phyloP scores from a whole-genome alignment of 1,140 invertebrate species.

The Drosophila ercepeae region DNA sequence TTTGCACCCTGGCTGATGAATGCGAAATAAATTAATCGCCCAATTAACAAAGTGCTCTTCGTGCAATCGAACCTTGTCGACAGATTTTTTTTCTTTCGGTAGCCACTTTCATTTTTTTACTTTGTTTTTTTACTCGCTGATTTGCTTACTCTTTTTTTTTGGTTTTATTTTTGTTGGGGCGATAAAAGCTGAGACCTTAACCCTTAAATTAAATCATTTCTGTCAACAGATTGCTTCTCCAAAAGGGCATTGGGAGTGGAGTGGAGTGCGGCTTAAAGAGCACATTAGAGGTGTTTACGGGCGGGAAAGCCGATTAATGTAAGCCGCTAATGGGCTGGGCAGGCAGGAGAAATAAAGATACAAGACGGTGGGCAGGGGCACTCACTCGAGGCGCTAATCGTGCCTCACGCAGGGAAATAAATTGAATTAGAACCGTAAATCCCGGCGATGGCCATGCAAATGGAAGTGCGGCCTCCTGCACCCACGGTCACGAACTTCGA shows the following conservation, averaged over 20 bases:
- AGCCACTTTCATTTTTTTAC: slow-evolving; percentile 15
- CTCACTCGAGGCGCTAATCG: slow-evolving; percentile 44
- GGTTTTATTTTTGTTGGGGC: background rate
- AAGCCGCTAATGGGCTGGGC: slow-evolving; percentile 49
- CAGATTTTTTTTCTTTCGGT: background rate
- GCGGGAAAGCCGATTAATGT: slow-evolving; percentile 40
- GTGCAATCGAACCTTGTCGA: slow-evolving; percentile 9
- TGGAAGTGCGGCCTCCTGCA: slow-evolving; percentile 39
- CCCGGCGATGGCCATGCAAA: slow-evolving; percentile 42
- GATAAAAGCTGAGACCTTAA: background rate
- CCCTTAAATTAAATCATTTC: slow-evolving; percentile 27
- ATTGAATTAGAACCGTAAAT: slow-evolving; percentile 59
- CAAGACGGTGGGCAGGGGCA: background rate
- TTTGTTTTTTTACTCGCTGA: background rate
- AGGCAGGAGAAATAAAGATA: slow-evolving; percentile 1
- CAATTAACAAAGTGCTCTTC: slow-evolving; percentile 37
- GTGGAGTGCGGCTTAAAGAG: slow-evolving; percentile 26
- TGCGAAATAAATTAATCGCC: slow-evolving; percentile 44
- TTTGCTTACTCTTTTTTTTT: slow-evolving; percentile 5
- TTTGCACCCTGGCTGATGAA: slow-evolving; percentile 27
- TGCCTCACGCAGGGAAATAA: slow-evolving; percentile 50
- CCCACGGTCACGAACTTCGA: slow-evolving; percentile 39
- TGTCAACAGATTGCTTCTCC: slow-evolving; percentile 17
- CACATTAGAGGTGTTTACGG: slow-evolving; percentile 43
- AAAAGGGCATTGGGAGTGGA: slow-evolving; percentile 1